phyloP scores from a whole-genome alignment of 1,140 invertebrate species.

The Rhagoletis zephyria region DNA sequence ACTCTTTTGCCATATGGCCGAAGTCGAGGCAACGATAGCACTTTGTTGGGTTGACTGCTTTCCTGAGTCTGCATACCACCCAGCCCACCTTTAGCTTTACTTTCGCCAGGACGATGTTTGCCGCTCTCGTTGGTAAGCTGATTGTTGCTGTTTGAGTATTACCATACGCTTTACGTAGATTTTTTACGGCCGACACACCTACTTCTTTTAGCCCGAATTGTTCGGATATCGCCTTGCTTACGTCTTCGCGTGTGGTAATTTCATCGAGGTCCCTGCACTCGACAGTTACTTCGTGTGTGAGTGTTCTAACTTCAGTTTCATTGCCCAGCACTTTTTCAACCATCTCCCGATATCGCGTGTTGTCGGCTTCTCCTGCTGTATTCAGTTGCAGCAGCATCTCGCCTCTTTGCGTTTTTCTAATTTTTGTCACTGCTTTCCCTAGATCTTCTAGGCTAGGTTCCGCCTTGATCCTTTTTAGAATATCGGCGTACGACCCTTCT shows the following conservation, averaged over 20 bases:
- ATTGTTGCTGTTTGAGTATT: not conserved
- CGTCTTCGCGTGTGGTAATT: not conserved
- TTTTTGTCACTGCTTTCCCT: not conserved
- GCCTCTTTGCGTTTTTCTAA: not conserved
- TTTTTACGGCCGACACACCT: not conserved
- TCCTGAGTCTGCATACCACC: too few relatives aligned
- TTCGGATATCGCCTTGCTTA: not conserved
- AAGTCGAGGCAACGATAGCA: too few relatives aligned
- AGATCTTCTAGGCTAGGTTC: too few relatives aligned
- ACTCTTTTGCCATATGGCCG: too few relatives aligned
- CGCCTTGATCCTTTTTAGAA: too few relatives aligned
- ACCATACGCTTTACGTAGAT: not conserved
- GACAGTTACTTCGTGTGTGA: not conserved
- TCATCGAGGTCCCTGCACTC: conserved; percentile 12
- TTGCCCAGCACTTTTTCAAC: not conserved
- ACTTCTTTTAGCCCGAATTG: not conserved
- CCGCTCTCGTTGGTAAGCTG: too few relatives aligned
- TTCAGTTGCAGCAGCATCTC: not conserved
- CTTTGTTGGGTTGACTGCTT: too few relatives aligned
- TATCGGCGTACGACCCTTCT: too few relatives aligned
- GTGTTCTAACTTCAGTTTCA: not conserved
- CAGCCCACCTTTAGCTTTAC: too few relatives aligned
- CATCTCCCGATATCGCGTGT: not conserved
- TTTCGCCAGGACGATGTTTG: too few relatives aligned
- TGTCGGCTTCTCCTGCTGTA: not conserved